A percentile compares a stretch with the other conserved stretches of the same genome.
Evolutionary conservation across 1,140 invertebrate genomes (phyloP).

Genomic region (Neotoxoptera formosana): DNA sequence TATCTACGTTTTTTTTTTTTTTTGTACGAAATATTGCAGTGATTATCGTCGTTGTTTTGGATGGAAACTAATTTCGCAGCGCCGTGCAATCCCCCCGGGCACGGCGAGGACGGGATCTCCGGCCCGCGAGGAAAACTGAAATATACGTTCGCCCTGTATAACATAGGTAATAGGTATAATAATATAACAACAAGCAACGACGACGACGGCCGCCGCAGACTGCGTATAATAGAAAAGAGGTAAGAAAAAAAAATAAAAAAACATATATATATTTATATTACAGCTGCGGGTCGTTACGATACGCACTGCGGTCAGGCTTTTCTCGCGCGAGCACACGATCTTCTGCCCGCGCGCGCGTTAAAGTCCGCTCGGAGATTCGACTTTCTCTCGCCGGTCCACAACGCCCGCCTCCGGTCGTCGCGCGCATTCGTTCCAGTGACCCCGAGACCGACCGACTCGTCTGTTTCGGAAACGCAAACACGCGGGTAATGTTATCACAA

Average conservation of each 20-base stretch:
- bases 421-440: slow-evolving; percentile 4
- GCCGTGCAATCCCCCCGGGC: no score
- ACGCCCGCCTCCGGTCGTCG: background rate
- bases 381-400: slow-evolving; percentile 7
- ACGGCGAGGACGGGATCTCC: background rate
- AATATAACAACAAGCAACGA: background rate
- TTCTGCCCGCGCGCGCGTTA: background rate
- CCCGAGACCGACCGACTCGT: background rate
- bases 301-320: background rate
- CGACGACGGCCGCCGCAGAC: background rate
- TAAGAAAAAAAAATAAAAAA: background rate
- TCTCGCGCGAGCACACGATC: background rate
- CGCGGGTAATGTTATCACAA: no score
- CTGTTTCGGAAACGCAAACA: background rate
- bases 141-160: background rate
- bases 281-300: background rate
- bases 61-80: no score
- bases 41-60: no score
- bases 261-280: background rate
- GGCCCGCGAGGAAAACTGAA: background rate
- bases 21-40: no score
- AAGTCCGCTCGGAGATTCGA: slow-evolving; percentile 11
- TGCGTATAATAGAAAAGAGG: background rate
- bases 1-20: no score
- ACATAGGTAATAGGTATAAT: no score